Evolutionary conservation across 2,113 vertebrate species (phyloP).

Genomic region (Macaca mulatta): DNA sequence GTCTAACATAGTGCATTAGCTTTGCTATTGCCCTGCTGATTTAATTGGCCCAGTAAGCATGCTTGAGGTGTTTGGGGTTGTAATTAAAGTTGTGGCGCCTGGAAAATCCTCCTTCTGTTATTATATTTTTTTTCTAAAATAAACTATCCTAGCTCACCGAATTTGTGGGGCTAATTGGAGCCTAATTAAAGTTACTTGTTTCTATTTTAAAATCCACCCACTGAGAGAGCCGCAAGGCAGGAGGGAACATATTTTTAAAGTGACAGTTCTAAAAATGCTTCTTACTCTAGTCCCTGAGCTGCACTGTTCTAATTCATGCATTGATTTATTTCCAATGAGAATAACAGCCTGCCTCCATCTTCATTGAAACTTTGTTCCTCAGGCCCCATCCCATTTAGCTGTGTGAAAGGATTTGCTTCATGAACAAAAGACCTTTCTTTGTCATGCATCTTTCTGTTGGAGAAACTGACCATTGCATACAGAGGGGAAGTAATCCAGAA

Average conservation of each 20-base stretch:
- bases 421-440: constrained; percentile 47
- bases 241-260: constrained; percentile 79
- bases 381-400: constrained; percentile 29
- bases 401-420: constrained; percentile 58
- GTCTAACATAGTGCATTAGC: constrained; percentile 62
- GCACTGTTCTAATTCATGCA: constrained; percentile 59
- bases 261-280: constrained; percentile 78
- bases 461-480: background rate
- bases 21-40: constrained; percentile 63
- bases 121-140: constrained; percentile 76
- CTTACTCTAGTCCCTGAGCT: constrained; percentile 2
- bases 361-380: background rate
- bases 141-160: constrained; percentile 77
- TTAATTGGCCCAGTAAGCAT: constrained; percentile 80
- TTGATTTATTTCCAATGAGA: constrained; percentile 68
- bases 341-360: constrained; percentile 46
- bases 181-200: constrained; percentile 84
- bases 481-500: background rate
- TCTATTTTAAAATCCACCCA: constrained; percentile 76
- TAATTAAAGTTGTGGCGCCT: constrained; percentile 80
- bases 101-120: constrained; percentile 70
- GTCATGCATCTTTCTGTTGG: background rate
- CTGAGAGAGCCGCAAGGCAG: constrained; percentile 75
- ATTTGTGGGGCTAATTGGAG: constrained; percentile 83
- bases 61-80: constrained; percentile 76